Base-by-base conservation (phyloP, 2,888 invertebrate genomes). In the Synergus japonicus region DNA sequence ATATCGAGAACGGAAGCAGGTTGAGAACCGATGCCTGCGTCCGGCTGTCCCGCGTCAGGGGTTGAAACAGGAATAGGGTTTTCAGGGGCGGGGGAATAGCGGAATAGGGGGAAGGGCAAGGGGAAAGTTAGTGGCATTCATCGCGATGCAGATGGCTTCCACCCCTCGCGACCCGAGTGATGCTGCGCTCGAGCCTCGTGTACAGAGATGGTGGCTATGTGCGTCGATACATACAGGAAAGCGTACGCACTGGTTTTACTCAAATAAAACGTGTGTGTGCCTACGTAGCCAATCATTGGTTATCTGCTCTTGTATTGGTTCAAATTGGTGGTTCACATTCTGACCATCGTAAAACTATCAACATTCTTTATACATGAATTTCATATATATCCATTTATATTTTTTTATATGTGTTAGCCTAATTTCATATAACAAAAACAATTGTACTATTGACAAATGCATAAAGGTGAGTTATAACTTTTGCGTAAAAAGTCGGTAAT, bases 71-170 rank as follows among this genome's bases (percentile, higher is more conserved):
- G 88, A 88, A 87, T 89, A 89, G 90, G 89, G 88, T 86, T 88
- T 85, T 86, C 83, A 84, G 87, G 87, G 87, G 86, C 87, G 86
- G 83, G 86, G 82, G 79, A 76, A 54, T 54, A 54, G 78, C 79
- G 66, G 79, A 12, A 13, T 77, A 49, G 80, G 78, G 76, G 78
- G 78, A 81, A 85, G 82, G 87, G 86, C 84, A 85, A 85, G 87
- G 85, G 84, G 83, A 84, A 84, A 82, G 82, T 89, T 87, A 88
- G 87, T 86, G 88, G 91, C 90, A 92, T 92, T 91, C 91, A 92
- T 91, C 87, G 90, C 88, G 90, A 91, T 92, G 91, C 91, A 91
- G 91, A 91, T 92, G 91, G 91, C 90, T 91, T 90, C 89, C 90
- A 90, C 88, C 91, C 91, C 90, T 91, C 89, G 85, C 84, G 83